Base-by-base conservation (phyloP, 2,113 vertebrate genomes). In the Myotis brandtii region DNA sequence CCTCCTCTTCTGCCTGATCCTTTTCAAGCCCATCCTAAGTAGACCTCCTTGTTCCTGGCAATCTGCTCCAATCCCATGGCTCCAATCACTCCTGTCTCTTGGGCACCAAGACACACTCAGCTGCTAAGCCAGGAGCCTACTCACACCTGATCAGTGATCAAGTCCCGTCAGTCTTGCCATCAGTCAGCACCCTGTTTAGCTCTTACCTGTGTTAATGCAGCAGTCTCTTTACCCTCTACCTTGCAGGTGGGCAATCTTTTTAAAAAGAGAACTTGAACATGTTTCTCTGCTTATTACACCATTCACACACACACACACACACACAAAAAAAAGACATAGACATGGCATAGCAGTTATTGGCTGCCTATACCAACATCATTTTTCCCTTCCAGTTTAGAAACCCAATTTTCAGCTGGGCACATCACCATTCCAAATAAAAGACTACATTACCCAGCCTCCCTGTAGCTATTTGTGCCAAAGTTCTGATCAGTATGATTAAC, bases 301-400 rank as follows among this genome's bases (percentile, higher is more conserved):
- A 56, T 50, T 90, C n/a, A 94, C 27, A 72, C n/a, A 69, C 64
- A 62, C 64, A 88, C 86, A 72, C 43, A 59, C 64, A 88, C 86
- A 72, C 37, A 59, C 64, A 88, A 82, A 72, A 72, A 43, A 62
- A 93, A 93, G 62, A 11, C 54, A 82, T 1, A 72, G 25, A 27
- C 12, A 81, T 23, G 50, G 75, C 40, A 80, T 32, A 18, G 32
- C 40, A 87, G 70, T 91, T 79, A 87, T 84, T 87, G 70, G 73
- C 54, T 83, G 46, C 59, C 79, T 81, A 43, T 4, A 20, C 30
- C 54, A 88, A 66, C 11, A 34, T 72, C 50, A 54, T 67, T 70
- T 59, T n/a, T 50, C 32, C 50, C 56, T 86, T 83, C n/a, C 20
- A 80, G 37, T 79, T 83, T 72, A 56, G 64, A 91, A 91, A 13